Percentiles rank a stretch among this genome's conserved stretches.
Conservation (phyloP, 2,113 vertebrate species). For the Chinchilla lanigera region DNA sequence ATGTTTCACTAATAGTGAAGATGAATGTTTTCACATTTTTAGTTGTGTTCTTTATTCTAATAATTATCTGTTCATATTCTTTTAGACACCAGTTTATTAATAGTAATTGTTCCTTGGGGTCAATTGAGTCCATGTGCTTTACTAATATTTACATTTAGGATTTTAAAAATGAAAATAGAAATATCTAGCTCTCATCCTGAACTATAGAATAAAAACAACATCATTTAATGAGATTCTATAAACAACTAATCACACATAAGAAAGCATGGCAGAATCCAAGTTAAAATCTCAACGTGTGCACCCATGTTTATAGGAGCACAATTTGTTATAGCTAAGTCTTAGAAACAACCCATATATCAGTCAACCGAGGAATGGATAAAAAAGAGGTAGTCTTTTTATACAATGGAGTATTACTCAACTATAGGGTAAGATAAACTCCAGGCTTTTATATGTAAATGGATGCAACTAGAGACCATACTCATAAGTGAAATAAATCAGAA, state of each 20-base stretch:
- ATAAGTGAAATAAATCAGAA: too few species aligned
- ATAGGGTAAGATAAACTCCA: too few species aligned
- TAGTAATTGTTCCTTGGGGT: conserved; percentile 19
- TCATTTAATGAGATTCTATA: background rate
- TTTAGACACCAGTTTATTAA: background rate
- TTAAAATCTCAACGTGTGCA: background rate
- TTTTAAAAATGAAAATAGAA: conserved; percentile 6
- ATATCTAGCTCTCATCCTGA: background rate
- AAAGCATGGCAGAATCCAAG: background rate
- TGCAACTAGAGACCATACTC: too few species aligned
- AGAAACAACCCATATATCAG: too few species aligned
- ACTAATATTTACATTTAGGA: conserved; percentile 32
- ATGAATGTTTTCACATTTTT: conserved; percentile 42
- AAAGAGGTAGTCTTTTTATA: too few species aligned
- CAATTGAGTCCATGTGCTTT: background rate
- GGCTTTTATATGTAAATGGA: too few species aligned
- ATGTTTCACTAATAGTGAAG: background rate
- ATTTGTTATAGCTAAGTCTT: too few species aligned
- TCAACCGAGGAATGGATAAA: too few species aligned
- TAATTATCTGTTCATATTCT: background rate
- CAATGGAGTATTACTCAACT: too few species aligned
- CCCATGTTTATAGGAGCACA: too few species aligned
- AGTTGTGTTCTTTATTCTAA: conserved; percentile 9
- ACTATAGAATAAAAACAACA: background rate
- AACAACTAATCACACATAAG: background rate